A percentile compares a stretch with the other conserved stretches of the same genome.
phyloP scores from a whole-genome alignment of 2,113 vertebrate genomes.

The Oryzias melastigma region DNA sequence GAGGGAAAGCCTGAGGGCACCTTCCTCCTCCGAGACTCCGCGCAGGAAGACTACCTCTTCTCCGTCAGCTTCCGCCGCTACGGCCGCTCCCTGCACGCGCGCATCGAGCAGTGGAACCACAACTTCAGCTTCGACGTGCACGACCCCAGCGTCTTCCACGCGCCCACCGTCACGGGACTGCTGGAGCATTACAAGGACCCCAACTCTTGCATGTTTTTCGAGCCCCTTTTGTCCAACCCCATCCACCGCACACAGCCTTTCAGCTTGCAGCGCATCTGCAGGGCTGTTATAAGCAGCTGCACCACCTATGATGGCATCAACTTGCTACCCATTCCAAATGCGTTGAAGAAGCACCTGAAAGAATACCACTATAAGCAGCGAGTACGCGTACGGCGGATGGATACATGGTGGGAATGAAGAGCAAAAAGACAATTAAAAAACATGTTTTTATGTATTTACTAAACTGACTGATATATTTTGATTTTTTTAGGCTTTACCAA shows the following conservation, averaged over 20 bases:
- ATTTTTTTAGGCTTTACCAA: constrained; percentile 39
- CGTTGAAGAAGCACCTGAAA: constrained; percentile 83
- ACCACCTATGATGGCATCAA: constrained; percentile 82
- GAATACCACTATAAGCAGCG: constrained; percentile 87
- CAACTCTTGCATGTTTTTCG: constrained; percentile 86
- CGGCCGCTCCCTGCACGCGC: constrained; percentile 82
- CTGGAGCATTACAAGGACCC: constrained; percentile 86
- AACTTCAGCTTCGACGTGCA: constrained; percentile 87
- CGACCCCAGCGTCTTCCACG: constrained; percentile 84
- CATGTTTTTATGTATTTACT: constrained; percentile 20
- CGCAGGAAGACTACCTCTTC: constrained; percentile 87
- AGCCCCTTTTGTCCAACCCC: constrained; percentile 82
- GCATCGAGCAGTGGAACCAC: constrained; percentile 87
- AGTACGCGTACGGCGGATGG: constrained; percentile 78
- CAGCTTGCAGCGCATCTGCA: constrained; percentile 80
- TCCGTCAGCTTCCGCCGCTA: constrained; percentile 86
- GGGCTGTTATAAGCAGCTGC: constrained; percentile 77
- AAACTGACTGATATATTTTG: constrained; percentile 12
- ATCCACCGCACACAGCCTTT: constrained; percentile 79
- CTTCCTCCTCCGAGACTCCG: constrained; percentile 83
- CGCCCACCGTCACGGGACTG: constrained; percentile 78
- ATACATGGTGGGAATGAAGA: constrained; percentile 77
- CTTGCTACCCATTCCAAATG: constrained; percentile 78
- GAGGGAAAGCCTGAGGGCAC: constrained; percentile 83
- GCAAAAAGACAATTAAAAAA: neutral